Conservation (phyloP, 2,113 vertebrate genomes). For the Nesogale talazaci region DNA sequence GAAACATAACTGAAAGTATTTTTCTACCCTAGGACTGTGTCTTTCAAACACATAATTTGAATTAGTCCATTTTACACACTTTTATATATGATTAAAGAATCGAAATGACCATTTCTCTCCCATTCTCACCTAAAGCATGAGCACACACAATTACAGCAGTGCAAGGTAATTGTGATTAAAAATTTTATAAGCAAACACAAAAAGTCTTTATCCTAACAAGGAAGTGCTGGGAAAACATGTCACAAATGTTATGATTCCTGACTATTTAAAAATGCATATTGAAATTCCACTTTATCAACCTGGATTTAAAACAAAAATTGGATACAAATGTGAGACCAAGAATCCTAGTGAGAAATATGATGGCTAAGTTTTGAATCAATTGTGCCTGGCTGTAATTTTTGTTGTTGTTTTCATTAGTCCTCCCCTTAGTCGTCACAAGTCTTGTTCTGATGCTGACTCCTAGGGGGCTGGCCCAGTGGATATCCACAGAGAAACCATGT, state of each 20-base stretch:
- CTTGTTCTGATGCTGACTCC: too few species aligned
- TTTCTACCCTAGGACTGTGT: neutral
- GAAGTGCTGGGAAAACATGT: slow-evolving; percentile 19
- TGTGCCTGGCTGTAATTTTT: neutral
- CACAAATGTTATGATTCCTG: slow-evolving; percentile 28
- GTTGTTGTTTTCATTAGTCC: too few species aligned
- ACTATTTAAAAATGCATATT: neutral
- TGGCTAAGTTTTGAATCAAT: neutral
- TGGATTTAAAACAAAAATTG: neutral
- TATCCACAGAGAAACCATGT: too few species aligned
- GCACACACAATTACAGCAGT: neutral
- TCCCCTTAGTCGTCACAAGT: too few species aligned
- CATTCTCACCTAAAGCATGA: slow-evolving; percentile 49
- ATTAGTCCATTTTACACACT: slow-evolving; percentile 30
- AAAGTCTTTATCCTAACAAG: slow-evolving; percentile 41
- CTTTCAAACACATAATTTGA: slow-evolving; percentile 24
- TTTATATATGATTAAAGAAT: neutral
- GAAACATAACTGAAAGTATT: neutral
- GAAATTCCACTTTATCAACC: neutral
- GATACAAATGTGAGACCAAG: neutral
- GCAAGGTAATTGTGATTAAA: slow-evolving; percentile 59
- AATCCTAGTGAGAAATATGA: neutral
- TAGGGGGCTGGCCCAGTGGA: too few species aligned
- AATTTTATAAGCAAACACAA: slow-evolving; percentile 41
- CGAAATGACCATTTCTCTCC: slow-evolving; percentile 54